phyloP scores from a whole-genome alignment of 2,888 invertebrate species.

The Epistrophe eligans region DNA sequence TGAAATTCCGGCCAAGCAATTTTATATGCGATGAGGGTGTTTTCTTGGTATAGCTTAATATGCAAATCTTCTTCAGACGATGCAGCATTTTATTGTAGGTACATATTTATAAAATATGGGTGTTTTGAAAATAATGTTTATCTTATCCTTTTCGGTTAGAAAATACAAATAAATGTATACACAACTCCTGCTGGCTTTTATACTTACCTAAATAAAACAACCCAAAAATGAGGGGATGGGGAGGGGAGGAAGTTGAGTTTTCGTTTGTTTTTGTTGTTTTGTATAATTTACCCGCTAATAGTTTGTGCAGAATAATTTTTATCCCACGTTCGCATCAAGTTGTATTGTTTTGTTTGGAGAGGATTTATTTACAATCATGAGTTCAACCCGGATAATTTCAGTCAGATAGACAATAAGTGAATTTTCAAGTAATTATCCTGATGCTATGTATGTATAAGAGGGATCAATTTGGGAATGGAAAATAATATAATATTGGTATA shows the following conservation, averaged over 20 bases:
- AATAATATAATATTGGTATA: constrained; percentile 39
- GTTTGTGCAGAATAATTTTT: constrained; percentile 55
- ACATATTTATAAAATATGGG: constrained; percentile 7
- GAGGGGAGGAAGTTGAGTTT: not conserved
- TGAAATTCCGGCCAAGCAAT: constrained; percentile 16
- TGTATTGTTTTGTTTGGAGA: constrained; percentile 47
- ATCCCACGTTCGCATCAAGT: constrained; percentile 12
- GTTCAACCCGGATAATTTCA: constrained; percentile 48
- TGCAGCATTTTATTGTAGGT: constrained; percentile 44
- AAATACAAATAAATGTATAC: constrained; percentile 14
- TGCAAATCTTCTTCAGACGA: constrained; percentile 60
- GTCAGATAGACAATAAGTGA: constrained; percentile 57
- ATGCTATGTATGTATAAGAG: constrained; percentile 9
- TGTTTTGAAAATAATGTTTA: constrained; percentile 49
- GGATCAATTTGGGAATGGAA: constrained; percentile 40
- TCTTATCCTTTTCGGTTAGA: constrained; percentile 47
- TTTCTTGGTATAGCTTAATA: constrained; percentile 43
- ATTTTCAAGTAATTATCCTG: constrained; percentile 67
- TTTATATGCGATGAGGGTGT: not conserved
- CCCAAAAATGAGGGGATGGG: not conserved
- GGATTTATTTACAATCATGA: constrained; percentile 63
- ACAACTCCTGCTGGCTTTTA: constrained; percentile 20
- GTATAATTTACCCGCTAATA: constrained; percentile 66
- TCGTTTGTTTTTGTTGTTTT: constrained; percentile 12
- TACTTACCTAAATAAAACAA: constrained; percentile 37